Evolutionary conservation across 2,888 invertebrate species (phyloP), one percentile per base, ranked within the genome.

Genomic region (Parthenolecanium corni): DNA sequence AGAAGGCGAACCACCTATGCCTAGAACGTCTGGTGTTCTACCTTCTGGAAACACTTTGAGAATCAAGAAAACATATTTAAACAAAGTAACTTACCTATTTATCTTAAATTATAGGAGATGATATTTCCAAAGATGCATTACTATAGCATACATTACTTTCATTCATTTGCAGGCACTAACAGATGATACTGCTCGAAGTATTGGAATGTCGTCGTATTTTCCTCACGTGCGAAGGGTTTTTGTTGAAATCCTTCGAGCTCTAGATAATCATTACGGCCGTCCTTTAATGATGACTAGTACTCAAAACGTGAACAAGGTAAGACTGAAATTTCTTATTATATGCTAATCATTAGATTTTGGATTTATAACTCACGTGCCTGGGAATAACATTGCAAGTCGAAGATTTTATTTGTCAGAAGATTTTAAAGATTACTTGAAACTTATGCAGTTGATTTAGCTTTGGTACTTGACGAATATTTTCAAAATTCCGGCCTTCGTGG

Each of bases 1-100:
- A 71, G 97, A 98, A 73, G 96, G 96, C 0, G 96, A 97, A 71
- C 98, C 98, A 0, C 97, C 96, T 0, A 97, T 97, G 97, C 97
- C 97, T 0, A 80, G 95, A 67, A 92, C 94, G 0, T 89, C 94
- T 64, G 94, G 94, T 0, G 91, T 91, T 0, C 74, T 96, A 62
- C 96, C 96, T 0, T 96, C 95, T 0, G 96, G 96, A 0, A 94
- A 92, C 73, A 96, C 96, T 0, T 76, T 93, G 65, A 79, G 96
- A 31, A 90, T 95, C 0, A 93, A 95, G 73, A 94, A 95, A 74
- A 96, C 95, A 0, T 96, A 92, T 73, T 77, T 97, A 3, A 96
- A 93, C 73, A 95, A 95, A 72, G 80, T 76, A 40, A 12, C 11
- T 14, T 4, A 47, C 12, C 20, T 31, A 64, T 25, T n/a, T 24